Base-by-base conservation (phyloP, 2,888 invertebrate genomes). In the Dermolepida albohirtum region DNA sequence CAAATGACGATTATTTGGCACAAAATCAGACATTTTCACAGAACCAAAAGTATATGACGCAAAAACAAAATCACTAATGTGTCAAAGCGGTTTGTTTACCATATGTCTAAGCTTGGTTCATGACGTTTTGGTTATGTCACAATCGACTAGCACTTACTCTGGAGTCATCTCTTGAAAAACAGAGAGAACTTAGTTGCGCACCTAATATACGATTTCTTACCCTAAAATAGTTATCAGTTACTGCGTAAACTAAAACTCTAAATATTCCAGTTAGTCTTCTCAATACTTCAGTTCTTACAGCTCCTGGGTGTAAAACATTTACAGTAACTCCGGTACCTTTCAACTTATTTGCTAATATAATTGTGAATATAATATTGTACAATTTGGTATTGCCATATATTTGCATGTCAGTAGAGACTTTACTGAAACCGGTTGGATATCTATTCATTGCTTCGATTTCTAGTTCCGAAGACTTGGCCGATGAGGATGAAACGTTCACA, bases 231-330 rank as follows among this genome's bases (percentile, higher is more conserved):
- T 43, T n/a, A 10, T 10, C 11, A 14, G 34, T 27, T 49, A 63
- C 5, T 7, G 29, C 7, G 12, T 41, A 22, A 10, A 27, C 2
- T 16, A 44, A n/a, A 14, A 22, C 27, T 40, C 51, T 62, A 14
- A 16, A 50, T 17, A 63, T 5, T 14, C 41, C 51, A 22, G 54
- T 44, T 11, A 67, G 12, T 34, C 63, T 54, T 17, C 68, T 43
- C 59, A 74, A 76, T 51, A 81, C 74, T 29, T 79, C 74, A 0
- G 79, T 80, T 52, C 78, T 73, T n/a, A 83, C 78, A 50, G 78
- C 70, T 29, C 83, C 83, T 12, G 83, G 83, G 74, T 83, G 80
- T n/a, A 83, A 68, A 34, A 80, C 80, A 70, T 83, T 82, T 2
- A 78, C 78, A 10, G 79, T 80, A 0, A 83, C 79, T n/a, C 79